These are phyloP conservation scores for Neotoxoptera formosana DNA, from an alignment of 1,140 invertebrate species.

Conservation along the genomic window DNA sequence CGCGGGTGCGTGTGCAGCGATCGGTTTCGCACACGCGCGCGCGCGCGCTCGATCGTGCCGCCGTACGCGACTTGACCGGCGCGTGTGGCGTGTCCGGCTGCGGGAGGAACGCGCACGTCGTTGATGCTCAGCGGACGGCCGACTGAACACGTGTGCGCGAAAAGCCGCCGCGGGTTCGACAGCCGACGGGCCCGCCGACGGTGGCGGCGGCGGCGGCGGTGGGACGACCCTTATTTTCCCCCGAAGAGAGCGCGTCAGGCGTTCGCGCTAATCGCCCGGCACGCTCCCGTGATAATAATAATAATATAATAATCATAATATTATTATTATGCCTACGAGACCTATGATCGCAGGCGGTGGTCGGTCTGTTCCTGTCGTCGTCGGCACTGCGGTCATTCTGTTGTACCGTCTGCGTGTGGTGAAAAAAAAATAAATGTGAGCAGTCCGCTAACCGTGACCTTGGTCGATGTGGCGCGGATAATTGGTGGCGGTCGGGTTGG, in stretches of 20 bases:
- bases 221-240: too few relatives aligned
- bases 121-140: neutral
- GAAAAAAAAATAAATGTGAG: too few relatives aligned
- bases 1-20: neutral
- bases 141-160: conserved; percentile 46
- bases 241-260: neutral
- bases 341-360: neutral
- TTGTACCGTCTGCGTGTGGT: too few relatives aligned
- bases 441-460: too few relatives aligned
- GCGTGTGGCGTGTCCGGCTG: neutral
- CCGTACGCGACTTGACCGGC: neutral
- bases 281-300: neutral
- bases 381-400: too few relatives aligned
- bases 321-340: neutral
- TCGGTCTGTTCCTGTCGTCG: too few relatives aligned
- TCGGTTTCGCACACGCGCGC: neutral
- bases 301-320: too few relatives aligned
- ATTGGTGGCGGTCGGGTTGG: too few relatives aligned
- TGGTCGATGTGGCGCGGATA: too few relatives aligned
- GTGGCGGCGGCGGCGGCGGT: neutral
- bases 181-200: neutral
- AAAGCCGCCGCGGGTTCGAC: neutral
- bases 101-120: neutral
- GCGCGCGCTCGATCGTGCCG: neutral
- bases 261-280: neutral